phyloP scores from a whole-genome alignment of 2,113 vertebrate genomes.

The Serinus canaria region DNA sequence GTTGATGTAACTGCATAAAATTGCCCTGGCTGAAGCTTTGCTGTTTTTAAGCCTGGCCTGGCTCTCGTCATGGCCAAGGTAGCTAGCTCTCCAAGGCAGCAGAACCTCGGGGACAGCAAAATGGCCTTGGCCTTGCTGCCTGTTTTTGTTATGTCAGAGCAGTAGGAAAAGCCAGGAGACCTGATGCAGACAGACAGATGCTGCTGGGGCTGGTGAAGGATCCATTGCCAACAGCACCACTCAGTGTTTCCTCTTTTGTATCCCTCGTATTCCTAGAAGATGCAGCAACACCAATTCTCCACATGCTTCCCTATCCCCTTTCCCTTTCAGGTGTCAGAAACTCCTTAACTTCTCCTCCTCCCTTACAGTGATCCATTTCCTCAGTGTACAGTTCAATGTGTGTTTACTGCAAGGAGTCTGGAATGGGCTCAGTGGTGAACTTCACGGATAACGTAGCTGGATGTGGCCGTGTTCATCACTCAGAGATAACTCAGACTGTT shows the following conservation, averaged over 20 bases:
- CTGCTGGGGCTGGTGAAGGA: not conserved
- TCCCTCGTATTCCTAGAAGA: not conserved
- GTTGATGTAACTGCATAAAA: not conserved
- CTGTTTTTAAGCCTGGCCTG: not conserved
- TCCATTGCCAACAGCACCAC: not conserved
- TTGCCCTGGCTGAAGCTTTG: not conserved
- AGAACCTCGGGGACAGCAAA: not conserved
- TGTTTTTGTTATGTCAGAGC: not conserved
- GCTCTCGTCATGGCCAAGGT: not conserved
- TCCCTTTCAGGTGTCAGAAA: not conserved
- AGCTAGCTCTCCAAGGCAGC: not conserved
- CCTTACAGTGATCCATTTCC: not conserved
- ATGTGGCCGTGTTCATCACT: not conserved
- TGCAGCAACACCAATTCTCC: rapidly evolving
- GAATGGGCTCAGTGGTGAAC: not conserved
- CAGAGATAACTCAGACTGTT: not conserved
- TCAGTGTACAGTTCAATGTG: not conserved
- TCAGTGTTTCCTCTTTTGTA: not conserved
- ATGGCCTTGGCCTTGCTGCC: not conserved
- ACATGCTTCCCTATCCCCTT: not conserved
- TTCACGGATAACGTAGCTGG: rapidly evolving
- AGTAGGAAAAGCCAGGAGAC: not conserved
- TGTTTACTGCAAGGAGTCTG: not conserved
- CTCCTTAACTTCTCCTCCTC: not conserved
- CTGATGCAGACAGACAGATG: not conserved